Conservation (phyloP, 2,797 vertebrate species). For the Tachyglossus aculeatus region DNA sequence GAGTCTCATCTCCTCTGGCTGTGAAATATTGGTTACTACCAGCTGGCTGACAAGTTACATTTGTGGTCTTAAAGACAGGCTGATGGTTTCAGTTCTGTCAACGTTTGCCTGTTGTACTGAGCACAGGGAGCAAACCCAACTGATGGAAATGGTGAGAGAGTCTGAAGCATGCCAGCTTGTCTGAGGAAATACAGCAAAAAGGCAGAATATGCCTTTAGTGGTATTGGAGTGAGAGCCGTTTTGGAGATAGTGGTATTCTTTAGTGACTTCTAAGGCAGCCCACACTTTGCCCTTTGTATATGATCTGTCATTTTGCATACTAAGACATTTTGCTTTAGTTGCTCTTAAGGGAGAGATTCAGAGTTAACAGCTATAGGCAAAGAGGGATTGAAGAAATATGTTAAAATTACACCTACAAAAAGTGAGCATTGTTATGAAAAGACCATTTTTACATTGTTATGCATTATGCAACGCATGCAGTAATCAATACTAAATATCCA, state of each 20-base stretch:
- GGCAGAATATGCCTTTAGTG: no score
- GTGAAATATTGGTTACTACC: not conserved
- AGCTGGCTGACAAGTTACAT: not conserved
- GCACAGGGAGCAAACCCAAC: not conserved
- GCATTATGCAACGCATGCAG: conserved; percentile 18
- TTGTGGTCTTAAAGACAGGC: not conserved
- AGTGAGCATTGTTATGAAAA: conserved; percentile 8
- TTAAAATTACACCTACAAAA: not conserved
- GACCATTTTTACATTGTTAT: conserved; percentile 33
- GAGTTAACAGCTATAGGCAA: no score
- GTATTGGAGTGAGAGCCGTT: conserved; percentile 1
- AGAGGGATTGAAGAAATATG: not conserved
- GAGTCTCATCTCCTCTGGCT: not conserved
- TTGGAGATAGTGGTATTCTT: not conserved
- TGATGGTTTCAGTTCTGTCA: not conserved
- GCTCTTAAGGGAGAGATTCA: no score
- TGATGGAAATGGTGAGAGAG: conserved; percentile 20
- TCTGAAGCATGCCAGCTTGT: not conserved
- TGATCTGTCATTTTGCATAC: not conserved
- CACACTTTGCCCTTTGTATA: not conserved
- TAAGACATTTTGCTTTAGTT: not conserved
- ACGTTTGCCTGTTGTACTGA: accelerated
- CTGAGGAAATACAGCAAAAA: conserved; percentile 5
- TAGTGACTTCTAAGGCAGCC: accelerated
- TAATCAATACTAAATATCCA: conserved; percentile 30